Evolutionary conservation across 2,113 vertebrate species (phyloP).

Genomic region (Amphiprion percula): DNA sequence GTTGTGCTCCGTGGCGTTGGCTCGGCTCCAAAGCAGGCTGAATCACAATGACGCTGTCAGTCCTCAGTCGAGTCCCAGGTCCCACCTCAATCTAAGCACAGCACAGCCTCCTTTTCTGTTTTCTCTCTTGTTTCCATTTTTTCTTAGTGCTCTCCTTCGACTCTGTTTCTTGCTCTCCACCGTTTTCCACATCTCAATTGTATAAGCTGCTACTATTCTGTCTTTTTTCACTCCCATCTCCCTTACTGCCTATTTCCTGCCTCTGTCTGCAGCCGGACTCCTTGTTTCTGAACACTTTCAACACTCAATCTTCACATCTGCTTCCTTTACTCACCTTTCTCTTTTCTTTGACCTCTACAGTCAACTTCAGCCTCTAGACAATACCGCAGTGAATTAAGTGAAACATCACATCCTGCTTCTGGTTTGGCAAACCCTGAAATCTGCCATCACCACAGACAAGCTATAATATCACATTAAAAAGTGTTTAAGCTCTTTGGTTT

Average conservation of each 20-base stretch:
- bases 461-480: slow-evolving; percentile 53
- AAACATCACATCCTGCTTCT: slow-evolving; percentile 33
- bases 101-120: slow-evolving; percentile 24
- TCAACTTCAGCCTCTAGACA: slow-evolving; percentile 16
- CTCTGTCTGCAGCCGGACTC: slow-evolving; percentile 24
- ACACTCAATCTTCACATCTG: slow-evolving; percentile 29
- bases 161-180: slow-evolving; percentile 8
- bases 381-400: slow-evolving; percentile 27
- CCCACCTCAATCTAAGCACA: slow-evolving; percentile 67
- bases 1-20: slow-evolving; percentile 60
- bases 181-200: neutral
- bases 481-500: slow-evolving; percentile 32
- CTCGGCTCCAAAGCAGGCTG: slow-evolving; percentile 61
- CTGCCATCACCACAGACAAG: neutral
- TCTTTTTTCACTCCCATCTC: slow-evolving; percentile 5
- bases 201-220: neutral
- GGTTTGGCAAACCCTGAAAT: slow-evolving; percentile 15
- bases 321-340: slow-evolving; percentile 35
- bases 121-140: slow-evolving; percentile 46
- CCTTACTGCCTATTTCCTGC: slow-evolving; percentile 32
- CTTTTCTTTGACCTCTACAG: slow-evolving; percentile 41
- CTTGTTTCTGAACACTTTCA: slow-evolving; percentile 36
- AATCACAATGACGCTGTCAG: slow-evolving; percentile 65
- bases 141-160: slow-evolving; percentile 36
- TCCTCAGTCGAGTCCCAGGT: slow-evolving; percentile 59